A percentile compares a stretch with the other conserved stretches of the same genome.
phyloP scores from a whole-genome alignment of 2,888 invertebrate species.

The Myopa testacea region DNA sequence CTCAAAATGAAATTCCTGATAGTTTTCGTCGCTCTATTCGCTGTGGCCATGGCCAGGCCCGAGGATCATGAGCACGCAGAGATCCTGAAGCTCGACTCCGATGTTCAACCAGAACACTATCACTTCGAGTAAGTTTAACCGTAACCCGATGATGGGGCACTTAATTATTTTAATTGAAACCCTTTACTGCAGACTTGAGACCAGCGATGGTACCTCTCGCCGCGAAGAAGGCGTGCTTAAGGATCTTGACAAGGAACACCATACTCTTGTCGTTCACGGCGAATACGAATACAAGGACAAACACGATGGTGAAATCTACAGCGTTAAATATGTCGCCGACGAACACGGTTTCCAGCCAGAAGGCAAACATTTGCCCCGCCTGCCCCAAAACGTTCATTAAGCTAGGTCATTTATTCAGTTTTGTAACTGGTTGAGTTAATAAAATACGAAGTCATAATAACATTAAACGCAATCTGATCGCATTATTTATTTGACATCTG shows the following conservation, averaged over 20 bases:
- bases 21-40: conserved; percentile 55
- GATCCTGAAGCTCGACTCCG: conserved; percentile 64
- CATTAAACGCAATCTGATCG: too few species aligned
- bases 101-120: conserved; percentile 73
- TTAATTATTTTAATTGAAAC: conserved; percentile 21
- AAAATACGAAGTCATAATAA: too few species aligned
- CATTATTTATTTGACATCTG: too few species aligned
- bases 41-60: conserved; percentile 53
- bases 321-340: conserved; percentile 66
- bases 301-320: conserved; percentile 73
- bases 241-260: conserved; percentile 74
- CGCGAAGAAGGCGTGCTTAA: conserved; percentile 73
- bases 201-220: conserved; percentile 74
- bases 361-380: conserved; percentile 63
- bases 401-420: neutral
- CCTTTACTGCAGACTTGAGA: conserved; percentile 71
- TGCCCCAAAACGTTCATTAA: neutral
- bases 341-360: conserved; percentile 68
- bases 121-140: conserved; percentile 70
- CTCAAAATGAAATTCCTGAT: conserved; percentile 49
- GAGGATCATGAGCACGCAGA: conserved; percentile 49
- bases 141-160: neutral
- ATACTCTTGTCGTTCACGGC: conserved; percentile 73
- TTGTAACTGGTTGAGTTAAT: too few species aligned
- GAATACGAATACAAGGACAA: conserved; percentile 72